phyloP scores from a whole-genome alignment of 2,113 vertebrate species.

The Alectura lathami region DNA sequence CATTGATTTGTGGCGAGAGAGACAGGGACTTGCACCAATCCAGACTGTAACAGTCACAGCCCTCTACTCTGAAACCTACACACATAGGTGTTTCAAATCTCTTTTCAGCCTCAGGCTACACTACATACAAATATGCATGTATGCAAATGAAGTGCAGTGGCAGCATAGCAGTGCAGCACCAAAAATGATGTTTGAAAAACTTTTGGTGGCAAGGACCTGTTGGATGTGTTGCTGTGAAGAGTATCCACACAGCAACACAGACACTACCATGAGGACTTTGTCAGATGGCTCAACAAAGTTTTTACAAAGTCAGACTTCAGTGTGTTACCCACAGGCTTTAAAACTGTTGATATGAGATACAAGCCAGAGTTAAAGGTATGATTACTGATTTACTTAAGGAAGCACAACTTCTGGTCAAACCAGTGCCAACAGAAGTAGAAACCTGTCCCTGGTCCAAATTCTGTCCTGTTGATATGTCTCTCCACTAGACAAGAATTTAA shows the following conservation, averaged over 20 bases:
- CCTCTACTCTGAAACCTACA: not conserved
- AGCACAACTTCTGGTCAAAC: constrained; percentile 8
- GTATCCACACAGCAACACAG: not conserved
- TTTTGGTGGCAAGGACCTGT: not conserved
- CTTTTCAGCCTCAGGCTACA: not conserved
- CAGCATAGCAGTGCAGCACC: not conserved
- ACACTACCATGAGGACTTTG: not conserved
- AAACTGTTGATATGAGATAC: constrained; percentile 38
- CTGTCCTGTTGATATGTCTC: not conserved
- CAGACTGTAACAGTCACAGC: not conserved
- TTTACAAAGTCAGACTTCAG: constrained; percentile 1
- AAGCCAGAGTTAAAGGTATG: constrained; percentile 19
- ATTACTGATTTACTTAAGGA: constrained; percentile 60
- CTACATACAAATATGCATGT: not conserved
- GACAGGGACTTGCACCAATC: not conserved
- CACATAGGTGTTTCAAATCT: not conserved
- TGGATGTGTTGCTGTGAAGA: not conserved
- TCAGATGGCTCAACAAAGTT: not conserved
- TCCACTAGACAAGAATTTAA: not conserved
- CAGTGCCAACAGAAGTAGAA: constrained; percentile 46
- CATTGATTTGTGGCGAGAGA: not conserved
- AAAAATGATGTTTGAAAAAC: not conserved
- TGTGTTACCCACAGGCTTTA: constrained; percentile 4
- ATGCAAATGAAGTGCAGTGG: not conserved
- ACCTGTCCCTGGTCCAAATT: not conserved